Conservation (phyloP, 2,888 invertebrate species). For the Chalcosyrphus nemorum region DNA sequence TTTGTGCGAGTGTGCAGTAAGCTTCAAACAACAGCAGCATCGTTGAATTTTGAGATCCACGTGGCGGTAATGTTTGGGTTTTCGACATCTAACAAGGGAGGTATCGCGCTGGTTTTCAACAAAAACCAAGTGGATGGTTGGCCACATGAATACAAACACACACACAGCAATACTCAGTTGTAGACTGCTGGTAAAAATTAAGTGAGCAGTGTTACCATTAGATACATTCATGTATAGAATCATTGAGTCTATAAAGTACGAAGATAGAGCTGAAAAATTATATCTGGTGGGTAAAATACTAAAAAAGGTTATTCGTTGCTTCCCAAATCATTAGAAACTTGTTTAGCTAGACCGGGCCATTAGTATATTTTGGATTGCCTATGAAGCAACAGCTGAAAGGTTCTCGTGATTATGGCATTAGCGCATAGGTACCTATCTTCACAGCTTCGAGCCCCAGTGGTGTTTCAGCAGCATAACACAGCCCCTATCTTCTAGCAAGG, state of each 20-base stretch:
- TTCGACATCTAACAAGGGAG: conserved; percentile 51
- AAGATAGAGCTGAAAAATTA: neutral
- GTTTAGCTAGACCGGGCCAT: too few relatives aligned
- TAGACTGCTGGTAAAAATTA: neutral
- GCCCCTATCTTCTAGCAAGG: too few relatives aligned
- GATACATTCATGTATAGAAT: neutral
- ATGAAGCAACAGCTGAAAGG: too few relatives aligned
- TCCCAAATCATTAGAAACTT: too few relatives aligned
- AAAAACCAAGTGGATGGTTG: conserved; percentile 12
- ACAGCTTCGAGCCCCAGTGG: too few relatives aligned
- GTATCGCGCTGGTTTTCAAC: conserved; percentile 35
- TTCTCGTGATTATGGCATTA: too few relatives aligned
- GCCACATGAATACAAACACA: neutral
- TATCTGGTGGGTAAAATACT: too few relatives aligned
- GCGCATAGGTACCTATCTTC: too few relatives aligned
- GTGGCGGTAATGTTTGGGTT: conserved; percentile 55
- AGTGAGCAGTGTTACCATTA: conserved; percentile 30
- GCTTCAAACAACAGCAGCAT: conserved; percentile 41
- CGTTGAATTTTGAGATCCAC: conserved; percentile 60
- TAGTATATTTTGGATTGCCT: too few relatives aligned
- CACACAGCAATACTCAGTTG: neutral
- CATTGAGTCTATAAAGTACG: neutral
- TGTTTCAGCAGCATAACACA: too few relatives aligned
- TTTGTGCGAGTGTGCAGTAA: conserved; percentile 51
- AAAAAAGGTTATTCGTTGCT: too few relatives aligned